Conservation (phyloP, 1,140 invertebrate species). For the Sipha flava region DNA sequence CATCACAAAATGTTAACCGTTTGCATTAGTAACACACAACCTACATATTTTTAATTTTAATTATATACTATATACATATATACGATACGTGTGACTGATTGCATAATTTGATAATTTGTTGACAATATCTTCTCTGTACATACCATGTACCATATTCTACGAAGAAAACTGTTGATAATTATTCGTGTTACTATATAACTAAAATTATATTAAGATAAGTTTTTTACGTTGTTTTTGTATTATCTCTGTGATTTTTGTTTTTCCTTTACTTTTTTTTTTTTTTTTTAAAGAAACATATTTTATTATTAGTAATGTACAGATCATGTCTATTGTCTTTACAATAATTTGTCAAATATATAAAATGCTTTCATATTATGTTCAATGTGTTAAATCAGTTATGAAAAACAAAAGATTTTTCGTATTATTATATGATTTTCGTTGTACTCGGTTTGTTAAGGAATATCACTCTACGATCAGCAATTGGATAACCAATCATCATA, state of each 20-base stretch:
- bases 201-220: not conserved
- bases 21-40: not conserved
- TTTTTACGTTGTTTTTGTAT: constrained; percentile 14
- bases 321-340: not conserved
- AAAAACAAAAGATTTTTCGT: too few species aligned
- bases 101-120: not conserved
- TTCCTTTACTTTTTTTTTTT: not conserved
- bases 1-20: too few species aligned
- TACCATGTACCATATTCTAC: not conserved
- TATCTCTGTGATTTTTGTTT: constrained; percentile 16
- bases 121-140: constrained; percentile 28
- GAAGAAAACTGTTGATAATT: constrained; percentile 7
- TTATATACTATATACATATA: too few species aligned
- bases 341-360: constrained; percentile 7
- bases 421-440: too few species aligned
- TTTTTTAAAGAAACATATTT: constrained; percentile 23
- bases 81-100: constrained; percentile 5
- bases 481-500: too few species aligned
- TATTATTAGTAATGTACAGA: constrained; percentile 14
- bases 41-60: not conserved
- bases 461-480: too few species aligned
- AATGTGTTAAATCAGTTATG: not conserved
- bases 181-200: not conserved
- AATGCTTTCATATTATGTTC: constrained; percentile 3
- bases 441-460: too few species aligned